These are phyloP conservation scores for Ailuropoda melanoleuca DNA, from an alignment of 2,113 vertebrate species.

Conservation along the genomic window DNA sequence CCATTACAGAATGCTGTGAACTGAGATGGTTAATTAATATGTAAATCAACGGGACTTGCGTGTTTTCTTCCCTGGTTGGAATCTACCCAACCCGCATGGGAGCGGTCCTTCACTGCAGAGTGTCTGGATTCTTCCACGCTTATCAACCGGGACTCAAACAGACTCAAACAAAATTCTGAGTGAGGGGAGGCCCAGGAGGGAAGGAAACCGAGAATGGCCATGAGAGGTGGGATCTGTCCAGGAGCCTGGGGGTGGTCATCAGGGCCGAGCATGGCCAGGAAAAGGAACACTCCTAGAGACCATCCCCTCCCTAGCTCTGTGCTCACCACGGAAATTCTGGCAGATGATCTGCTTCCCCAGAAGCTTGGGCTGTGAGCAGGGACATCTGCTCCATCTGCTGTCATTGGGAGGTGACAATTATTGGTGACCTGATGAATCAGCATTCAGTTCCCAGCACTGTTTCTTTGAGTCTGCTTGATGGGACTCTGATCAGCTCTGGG, in stretches of 20 bases:
- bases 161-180: not conserved
- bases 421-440: not conserved
- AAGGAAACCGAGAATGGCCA: not conserved
- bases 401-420: not conserved
- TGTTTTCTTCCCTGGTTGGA: not conserved
- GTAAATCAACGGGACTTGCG: not conserved
- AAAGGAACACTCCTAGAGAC: not conserved
- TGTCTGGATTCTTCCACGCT: not conserved
- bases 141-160: not conserved
- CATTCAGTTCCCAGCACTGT: not conserved
- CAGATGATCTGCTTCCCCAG: not conserved
- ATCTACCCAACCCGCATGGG: not conserved
- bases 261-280: not conserved
- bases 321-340: not conserved
- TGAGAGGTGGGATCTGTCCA: not conserved
- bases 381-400: not conserved
- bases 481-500: not conserved
- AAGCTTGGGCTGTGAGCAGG: accelerated
- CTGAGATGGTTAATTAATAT: not conserved
- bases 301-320: not conserved
- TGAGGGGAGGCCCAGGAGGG: not conserved
- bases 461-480: not conserved
- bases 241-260: not conserved
- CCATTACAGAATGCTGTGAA: not conserved
- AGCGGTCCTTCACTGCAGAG: not conserved